Evolutionary conservation across 2,888 invertebrate species (phyloP), one percentile per base, ranked within the genome.

Genomic region (Iselma pallidipennis): DNA sequence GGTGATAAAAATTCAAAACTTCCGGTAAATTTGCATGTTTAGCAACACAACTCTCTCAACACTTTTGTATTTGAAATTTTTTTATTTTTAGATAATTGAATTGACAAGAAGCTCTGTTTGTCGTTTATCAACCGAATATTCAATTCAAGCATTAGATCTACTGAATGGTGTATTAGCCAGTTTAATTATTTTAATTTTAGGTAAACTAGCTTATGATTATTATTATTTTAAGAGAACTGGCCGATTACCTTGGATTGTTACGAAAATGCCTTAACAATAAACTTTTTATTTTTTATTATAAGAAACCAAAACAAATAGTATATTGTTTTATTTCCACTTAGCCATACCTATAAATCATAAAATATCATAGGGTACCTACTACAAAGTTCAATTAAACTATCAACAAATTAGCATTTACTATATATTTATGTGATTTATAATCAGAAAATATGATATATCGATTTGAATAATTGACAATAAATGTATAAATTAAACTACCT

Each of bases 231-330:
- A 91, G 77, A 89, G 87, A 62, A 91, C 91, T 21, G 93, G 94
- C 0, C 86, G 88, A 73, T 82, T 94, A 63, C 94, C 94, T 0
- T 94, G 94, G 94, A 87, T 94, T 66, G 91, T 92, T 2, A 87
- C 90, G 52, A 89, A 92, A 80, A 85, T 94, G 80, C 93, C 92
- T 26, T 89, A 80, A 81, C 55, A 33, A 52, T 52, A 52, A 48
- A 55, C 6, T 28, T 19, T 26, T 49, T 48, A 10, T 45, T 9
- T 26, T 12, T 33, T 53, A 33, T 54, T 54, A 10, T 52, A 52
- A n/a, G n/a, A n/a, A n/a, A n/a, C n/a, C n/a, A n/a, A n/a, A n/a
- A n/a, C n/a, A n/a, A n/a, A n/a, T n/a, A n/a, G n/a, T n/a, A n/a
- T n/a, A n/a, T n/a, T n/a, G n/a, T n/a, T n/a, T n/a, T n/a, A n/a